Base-by-base conservation (phyloP, 1,140 invertebrate species). In the Triops longicaudatus region DNA sequence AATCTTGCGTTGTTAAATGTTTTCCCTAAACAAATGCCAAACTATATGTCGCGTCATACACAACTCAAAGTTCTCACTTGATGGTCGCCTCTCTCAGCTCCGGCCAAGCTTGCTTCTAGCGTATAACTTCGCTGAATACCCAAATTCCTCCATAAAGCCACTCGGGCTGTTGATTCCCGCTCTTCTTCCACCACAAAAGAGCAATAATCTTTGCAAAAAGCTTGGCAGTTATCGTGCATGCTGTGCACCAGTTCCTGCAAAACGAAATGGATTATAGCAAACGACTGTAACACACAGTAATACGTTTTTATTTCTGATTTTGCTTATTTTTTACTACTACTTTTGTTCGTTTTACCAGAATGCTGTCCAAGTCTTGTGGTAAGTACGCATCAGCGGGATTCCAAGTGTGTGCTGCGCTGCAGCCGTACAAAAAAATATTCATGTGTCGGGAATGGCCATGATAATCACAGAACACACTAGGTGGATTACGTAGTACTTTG, bases 401-500 rank as follows among this genome's bases (percentile, higher is more conserved):
- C 85, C 85, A 86, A 14, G 86, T 87, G 74, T 83, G 81, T 26
- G 77, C 76, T 28, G 85, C 89, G 80, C 91, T 92, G 83, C 94
- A 96, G 41, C 94, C 94, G 83, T 94, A 95, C 78, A 95, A 86
- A 86, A 96, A 96, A 72, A 94, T 91, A 82, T 96, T 96, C 86
- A 94, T 93, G 82, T 90, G 88, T 43, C 93, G 86, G 26, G 94
- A 96, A 83, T 96, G 94, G 2, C 94, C 94, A 84, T 96, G 94
- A 81, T 92, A 92, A 86, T 96, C 94, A 83, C 93, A 93, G 83
- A 90, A 95, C n/a, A 94, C 88, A 81, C 89, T 85, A 5, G 90
- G 90, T 7, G 86, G 84, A 74, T 86, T 87, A 80, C 87, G 86
- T 82, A 89, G 83, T 41, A 89, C 86, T 77, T 86, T 86, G 26